These are phyloP conservation scores for Cancer borealis DNA, from an alignment of 2,888 invertebrate species.

Conservation along the genomic window DNA sequence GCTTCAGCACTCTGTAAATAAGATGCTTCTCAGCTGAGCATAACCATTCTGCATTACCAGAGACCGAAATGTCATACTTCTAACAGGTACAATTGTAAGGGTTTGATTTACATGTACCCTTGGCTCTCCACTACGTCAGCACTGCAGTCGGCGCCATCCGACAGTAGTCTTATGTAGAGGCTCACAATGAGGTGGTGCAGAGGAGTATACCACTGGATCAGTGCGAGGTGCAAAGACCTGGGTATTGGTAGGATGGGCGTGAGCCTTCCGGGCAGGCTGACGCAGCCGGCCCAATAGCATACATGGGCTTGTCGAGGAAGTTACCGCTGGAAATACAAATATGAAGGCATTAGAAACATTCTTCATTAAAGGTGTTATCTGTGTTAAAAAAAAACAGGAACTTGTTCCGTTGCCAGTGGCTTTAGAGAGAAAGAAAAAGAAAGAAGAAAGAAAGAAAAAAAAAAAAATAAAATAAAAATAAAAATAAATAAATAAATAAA, in stretches of 20 bases:
- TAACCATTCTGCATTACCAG: background rate
- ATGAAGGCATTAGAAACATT: background rate
- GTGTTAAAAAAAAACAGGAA: background rate
- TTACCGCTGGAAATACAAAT: constrained; percentile 70
- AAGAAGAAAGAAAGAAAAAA: background rate
- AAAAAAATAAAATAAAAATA: no score
- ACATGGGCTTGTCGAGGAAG: constrained; percentile 68
- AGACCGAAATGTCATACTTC: background rate
- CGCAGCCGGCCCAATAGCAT: constrained; percentile 68
- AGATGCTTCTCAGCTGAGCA: background rate
- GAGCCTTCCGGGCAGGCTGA: constrained; percentile 64
- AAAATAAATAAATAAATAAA: background rate
- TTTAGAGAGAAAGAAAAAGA: background rate
- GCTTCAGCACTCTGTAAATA: background rate
- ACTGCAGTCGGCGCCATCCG: background rate
- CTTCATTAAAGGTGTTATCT: background rate
- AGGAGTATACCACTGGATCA: constrained; percentile 15
- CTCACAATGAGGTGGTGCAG: background rate
- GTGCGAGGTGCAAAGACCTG: constrained; percentile 68
- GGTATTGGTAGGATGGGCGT: constrained; percentile 54
- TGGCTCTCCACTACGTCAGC: background rate
- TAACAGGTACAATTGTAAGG: background rate
- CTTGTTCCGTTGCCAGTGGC: background rate
- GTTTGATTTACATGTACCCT: background rate
- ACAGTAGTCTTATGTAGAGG: background rate